Evolutionary conservation across 2,888 invertebrate genomes (phyloP), one percentile per base, ranked within the genome.

Genomic region (Cheilosia urbana): DNA sequence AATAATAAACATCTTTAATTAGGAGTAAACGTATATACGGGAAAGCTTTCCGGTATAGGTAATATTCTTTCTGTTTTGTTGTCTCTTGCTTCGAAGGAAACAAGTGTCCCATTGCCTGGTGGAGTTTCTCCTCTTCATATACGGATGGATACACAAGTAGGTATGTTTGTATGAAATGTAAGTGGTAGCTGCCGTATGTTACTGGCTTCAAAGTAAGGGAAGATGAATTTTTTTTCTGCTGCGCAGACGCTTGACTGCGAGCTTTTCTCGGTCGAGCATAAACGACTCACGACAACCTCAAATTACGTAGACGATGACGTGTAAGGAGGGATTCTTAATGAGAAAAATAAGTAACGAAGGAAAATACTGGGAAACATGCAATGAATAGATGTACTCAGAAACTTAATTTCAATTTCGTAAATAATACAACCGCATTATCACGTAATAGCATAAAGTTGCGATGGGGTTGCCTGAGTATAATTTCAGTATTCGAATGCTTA

Each of bases 301-400:
- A 80, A 84, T 80, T 84, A 84, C 84, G 84, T 84, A 73, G 84
- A 80, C 75, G 75, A 84, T 84, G 84, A 84, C 84, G 84, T 84
- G 73, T 75, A 73, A 68, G 73, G 65, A 69, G 62, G 68, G 75
- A 73, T 65, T 68, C 49, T 73, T 42, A 63, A 75, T 68, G 51
- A 69, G 30, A 21, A 68, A 58, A 73, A 15, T 42, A 68, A 66
- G 11, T 21, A 21, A 60, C 40, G 45, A 27, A 19, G 45, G 37
- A 27, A 73, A 83, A 78, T 83, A 83, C 83, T 63, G 73, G 79
- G 79, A 79, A 83, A 68, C 24, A 77, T 57, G 13, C 57, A 53
- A 51, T 47, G 45, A 24, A 76, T 34, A 15, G 21, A 45, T 57
- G 17, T 51, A 24, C 51, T 51, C 60, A 60, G 21, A 68, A 66